Percentiles rank a stretch among this genome's conserved stretches.
These are phyloP conservation scores for silkworm (Bombyx mori) DNA, from an alignment of 1,140 invertebrate genomes.

Conservation along the genomic window DNA sequence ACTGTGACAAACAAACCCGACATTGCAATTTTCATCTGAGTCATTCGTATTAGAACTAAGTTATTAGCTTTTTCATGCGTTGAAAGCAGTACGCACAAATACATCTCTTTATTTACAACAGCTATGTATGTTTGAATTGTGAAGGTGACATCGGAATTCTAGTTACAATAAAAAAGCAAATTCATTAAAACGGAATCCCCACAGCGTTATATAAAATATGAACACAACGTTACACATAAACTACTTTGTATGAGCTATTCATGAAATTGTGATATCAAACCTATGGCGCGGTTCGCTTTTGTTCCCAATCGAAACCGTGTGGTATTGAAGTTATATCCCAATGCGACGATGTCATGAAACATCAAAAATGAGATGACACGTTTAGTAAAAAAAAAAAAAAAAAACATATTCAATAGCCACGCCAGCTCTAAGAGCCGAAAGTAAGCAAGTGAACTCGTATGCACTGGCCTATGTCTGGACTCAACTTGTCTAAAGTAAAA, in stretches of 20 bases:
- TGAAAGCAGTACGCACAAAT: no score
- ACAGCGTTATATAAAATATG: constrained; percentile 9
- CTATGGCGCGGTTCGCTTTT: constrained; percentile 64
- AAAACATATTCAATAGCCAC: no score
- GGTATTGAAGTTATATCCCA: constrained; percentile 40
- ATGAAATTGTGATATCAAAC: constrained; percentile 63
- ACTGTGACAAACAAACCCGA: no score
- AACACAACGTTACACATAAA: constrained; percentile 21
- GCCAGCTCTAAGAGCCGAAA: no score
- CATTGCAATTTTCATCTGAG: no score
- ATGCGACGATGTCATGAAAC: constrained; percentile 63
- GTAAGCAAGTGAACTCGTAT: no score
- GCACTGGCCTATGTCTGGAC: no score
- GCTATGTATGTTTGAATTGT: no score
- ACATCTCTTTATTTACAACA: no score
- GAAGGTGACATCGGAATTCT: constrained; percentile 4
- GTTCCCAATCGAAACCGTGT: constrained; percentile 40
- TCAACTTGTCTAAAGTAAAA: no score
- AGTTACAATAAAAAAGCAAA: constrained; percentile 7
- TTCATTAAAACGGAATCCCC: constrained; percentile 4
- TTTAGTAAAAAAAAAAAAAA: constrained; percentile 24
- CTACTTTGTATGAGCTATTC: constrained; percentile 57
- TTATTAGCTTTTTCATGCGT: no score
- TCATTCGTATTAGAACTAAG: no score
- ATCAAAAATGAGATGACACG: constrained; percentile 49